Conservation (phyloP, 2,888 invertebrate genomes). For the Siphlonurus alternatus region DNA sequence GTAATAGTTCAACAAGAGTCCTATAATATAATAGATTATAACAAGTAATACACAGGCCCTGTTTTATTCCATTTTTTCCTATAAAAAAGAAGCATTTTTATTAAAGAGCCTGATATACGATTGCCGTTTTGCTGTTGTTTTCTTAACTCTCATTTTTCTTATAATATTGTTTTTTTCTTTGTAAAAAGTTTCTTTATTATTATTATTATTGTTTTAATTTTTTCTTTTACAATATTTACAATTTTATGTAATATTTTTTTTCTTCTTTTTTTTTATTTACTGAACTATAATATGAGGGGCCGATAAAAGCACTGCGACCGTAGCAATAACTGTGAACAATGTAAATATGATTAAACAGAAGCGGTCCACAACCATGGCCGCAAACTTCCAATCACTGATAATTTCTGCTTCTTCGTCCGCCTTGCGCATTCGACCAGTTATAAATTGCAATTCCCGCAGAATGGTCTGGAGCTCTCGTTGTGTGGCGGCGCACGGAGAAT, state of each 20-base stretch:
- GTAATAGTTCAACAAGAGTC: background rate
- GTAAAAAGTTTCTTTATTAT: background rate
- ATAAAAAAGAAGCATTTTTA: background rate
- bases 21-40: too few species aligned
- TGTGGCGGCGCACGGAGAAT: constrained; percentile 34
- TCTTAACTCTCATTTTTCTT: background rate
- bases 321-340: constrained; percentile 82
- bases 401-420: constrained; percentile 86
- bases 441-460: constrained; percentile 83
- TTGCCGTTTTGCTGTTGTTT: background rate
- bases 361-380: constrained; percentile 96
- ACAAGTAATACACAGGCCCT: background rate
- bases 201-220: background rate
- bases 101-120: background rate
- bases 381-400: constrained; percentile 95
- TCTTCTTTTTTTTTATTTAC: constrained; percentile 28
- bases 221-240: background rate
- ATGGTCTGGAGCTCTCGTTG: constrained; percentile 81
- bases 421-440: constrained; percentile 85
- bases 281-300: constrained; percentile 93
- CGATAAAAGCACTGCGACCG: constrained; percentile 76
- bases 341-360: constrained; percentile 93
- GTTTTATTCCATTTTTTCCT: background rate
- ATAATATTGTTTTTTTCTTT: background rate
- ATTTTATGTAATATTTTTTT: background rate